Conservation (phyloP, 1,140 invertebrate genomes). For the Sipha flava region DNA sequence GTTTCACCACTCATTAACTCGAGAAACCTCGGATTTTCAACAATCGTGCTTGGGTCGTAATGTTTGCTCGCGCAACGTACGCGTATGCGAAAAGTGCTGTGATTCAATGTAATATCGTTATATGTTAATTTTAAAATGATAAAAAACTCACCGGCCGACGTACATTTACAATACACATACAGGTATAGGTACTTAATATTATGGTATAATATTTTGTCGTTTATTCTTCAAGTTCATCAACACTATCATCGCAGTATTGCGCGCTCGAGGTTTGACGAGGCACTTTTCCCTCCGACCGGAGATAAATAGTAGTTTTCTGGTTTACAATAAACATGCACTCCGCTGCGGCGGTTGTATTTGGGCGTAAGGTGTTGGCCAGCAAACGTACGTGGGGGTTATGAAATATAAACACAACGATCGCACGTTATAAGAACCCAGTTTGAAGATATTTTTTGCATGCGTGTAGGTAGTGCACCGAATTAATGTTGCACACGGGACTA, state of each 20-base stretch:
- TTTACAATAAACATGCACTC: neutral
- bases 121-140: constrained; percentile 2
- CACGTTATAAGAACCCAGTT: neutral
- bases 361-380: neutral
- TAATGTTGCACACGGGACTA: neutral
- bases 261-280: neutral
- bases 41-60: neutral
- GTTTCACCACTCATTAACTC: neutral
- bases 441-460: neutral
- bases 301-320: neutral
- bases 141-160: neutral
- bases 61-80: too few relatives aligned
- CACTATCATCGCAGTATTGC: too few relatives aligned
- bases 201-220: too few relatives aligned
- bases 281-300: neutral
- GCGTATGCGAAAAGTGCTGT: too few relatives aligned
- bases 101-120: too few relatives aligned
- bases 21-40: neutral
- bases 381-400: neutral
- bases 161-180: neutral
- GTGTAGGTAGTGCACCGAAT: constrained; percentile 10
- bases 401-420: neutral
- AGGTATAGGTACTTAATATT: neutral
- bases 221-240: too few relatives aligned
- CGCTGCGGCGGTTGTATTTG: neutral